phyloP scores from a whole-genome alignment of 2,113 vertebrate genomes.

The Physeter macrocephalus region DNA sequence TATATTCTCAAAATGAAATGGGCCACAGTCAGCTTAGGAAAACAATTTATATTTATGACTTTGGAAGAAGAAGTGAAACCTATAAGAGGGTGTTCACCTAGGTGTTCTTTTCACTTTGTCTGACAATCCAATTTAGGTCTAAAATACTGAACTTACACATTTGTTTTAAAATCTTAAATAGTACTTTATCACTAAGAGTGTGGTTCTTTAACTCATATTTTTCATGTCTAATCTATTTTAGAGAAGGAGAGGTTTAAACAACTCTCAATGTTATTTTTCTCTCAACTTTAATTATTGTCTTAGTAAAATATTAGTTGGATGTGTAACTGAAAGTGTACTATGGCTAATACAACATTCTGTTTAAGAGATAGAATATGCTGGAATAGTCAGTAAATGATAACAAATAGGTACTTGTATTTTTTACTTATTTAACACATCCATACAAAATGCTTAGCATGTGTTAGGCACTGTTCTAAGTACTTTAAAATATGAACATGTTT shows the following conservation, averaged over 20 bases:
- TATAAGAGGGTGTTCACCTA: not conserved
- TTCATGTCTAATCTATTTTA: not conserved
- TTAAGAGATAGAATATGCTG: not conserved
- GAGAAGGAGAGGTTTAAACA: not conserved
- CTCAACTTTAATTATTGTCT: not conserved
- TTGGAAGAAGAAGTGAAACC: conserved; percentile 45
- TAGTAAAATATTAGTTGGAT: not conserved
- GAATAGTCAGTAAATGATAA: not conserved
- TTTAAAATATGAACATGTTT: not conserved
- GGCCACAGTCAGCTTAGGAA: not conserved
- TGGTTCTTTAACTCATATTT: not conserved
- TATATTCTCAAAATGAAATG: not conserved
- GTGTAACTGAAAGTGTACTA: not conserved
- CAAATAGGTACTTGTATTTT: not conserved
- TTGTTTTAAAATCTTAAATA: conserved; percentile 31
- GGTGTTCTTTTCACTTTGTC: not conserved
- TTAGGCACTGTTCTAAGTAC: not conserved
- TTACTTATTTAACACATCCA: not conserved
- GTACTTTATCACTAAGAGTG: not conserved
- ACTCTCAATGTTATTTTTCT: not conserved
- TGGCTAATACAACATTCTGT: not conserved
- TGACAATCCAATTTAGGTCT: not conserved
- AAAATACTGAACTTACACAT: not conserved
- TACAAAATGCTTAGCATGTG: not conserved
- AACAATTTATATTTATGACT: conserved; percentile 24